Evolutionary conservation across 2,888 invertebrate species (phyloP).

Genomic region (Quadroppia sp.): DNA sequence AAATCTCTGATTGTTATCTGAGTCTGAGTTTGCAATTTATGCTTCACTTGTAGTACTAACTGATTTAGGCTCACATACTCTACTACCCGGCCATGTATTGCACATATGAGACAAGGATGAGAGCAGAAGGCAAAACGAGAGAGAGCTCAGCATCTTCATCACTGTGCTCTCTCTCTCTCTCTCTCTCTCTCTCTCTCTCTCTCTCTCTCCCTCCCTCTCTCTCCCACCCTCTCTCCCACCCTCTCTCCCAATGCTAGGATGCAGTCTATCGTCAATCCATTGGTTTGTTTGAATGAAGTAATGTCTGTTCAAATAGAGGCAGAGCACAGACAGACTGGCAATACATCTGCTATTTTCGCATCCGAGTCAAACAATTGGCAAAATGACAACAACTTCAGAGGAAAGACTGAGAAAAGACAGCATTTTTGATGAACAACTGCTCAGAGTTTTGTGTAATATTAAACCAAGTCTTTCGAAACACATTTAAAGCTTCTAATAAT

Average conservation of each 20-base stretch:
- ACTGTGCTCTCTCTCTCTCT: slow-evolving; percentile 19
- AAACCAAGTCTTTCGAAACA: not conserved
- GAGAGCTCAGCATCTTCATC: too few species aligned
- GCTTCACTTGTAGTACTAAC: slow-evolving; percentile 17
- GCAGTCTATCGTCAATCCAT: not conserved
- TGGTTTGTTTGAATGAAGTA: not conserved
- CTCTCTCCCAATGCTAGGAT: too few species aligned
- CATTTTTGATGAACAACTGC: not conserved
- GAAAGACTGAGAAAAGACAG: not conserved
- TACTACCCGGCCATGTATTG: too few species aligned
- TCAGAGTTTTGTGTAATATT: not conserved
- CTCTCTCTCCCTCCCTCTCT: slow-evolving; percentile 32
- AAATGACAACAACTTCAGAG: not conserved
- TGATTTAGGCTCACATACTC: slow-evolving; percentile 8
- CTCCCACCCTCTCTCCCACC: slow-evolving; percentile 28
- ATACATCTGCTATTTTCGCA: slow-evolving; percentile 32
- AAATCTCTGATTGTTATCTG: slow-evolving; percentile 34
- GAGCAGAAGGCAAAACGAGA: too few species aligned
- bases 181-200: slow-evolving; percentile 38
- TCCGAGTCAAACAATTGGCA: slow-evolving; percentile 23
- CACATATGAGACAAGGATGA: too few species aligned
- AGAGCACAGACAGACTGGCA: not conserved
- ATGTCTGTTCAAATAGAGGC: not conserved
- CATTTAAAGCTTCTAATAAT: not conserved
- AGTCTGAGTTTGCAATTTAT: slow-evolving; percentile 27